Evolutionary conservation across 1,140 invertebrate species (phyloP).

Genomic region (Drosophila arizonae): DNA sequence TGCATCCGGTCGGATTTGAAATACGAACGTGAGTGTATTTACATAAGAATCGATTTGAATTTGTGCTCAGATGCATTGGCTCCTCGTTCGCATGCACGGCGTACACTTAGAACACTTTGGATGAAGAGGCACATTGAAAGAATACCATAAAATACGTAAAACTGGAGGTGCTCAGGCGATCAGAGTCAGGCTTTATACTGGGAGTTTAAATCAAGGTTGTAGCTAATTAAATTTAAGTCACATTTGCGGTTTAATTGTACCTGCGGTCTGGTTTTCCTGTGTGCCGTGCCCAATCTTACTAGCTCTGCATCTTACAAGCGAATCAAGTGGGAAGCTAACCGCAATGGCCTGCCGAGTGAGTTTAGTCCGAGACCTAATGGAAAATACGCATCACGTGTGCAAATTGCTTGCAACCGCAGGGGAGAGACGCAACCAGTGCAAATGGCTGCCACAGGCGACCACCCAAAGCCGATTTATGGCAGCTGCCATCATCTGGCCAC

Average conservation of each 20-base stretch:
- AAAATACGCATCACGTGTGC: background rate
- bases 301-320: background rate
- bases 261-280: slow-evolving; percentile 11
- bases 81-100: slow-evolving; percentile 43
- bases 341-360: slow-evolving; percentile 2
- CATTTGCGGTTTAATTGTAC: slow-evolving; percentile 5
- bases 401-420: slow-evolving; percentile 30
- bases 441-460: background rate
- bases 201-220: slow-evolving; percentile 32
- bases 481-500: background rate
- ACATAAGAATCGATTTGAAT: slow-evolving; percentile 13
- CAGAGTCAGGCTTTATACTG: slow-evolving; percentile 55
- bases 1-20: slow-evolving; percentile 25
- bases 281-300: slow-evolving; percentile 11
- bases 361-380: background rate
- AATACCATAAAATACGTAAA: slow-evolving; percentile 40
- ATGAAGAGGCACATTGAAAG: slow-evolving; percentile 72
- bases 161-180: slow-evolving; percentile 52
- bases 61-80: slow-evolving; percentile 39
- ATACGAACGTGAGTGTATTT: slow-evolving; percentile 3
- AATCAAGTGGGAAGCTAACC: slow-evolving; percentile 2
- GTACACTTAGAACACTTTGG: slow-evolving; percentile 46
- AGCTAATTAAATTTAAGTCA: slow-evolving; percentile 10
- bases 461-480: background rate
- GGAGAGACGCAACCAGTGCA: background rate